Evolutionary conservation across 2,797 vertebrate genomes (phyloP), one percentile per base, ranked within the genome.

Genomic region (Dicrostonyx torquatus): DNA sequence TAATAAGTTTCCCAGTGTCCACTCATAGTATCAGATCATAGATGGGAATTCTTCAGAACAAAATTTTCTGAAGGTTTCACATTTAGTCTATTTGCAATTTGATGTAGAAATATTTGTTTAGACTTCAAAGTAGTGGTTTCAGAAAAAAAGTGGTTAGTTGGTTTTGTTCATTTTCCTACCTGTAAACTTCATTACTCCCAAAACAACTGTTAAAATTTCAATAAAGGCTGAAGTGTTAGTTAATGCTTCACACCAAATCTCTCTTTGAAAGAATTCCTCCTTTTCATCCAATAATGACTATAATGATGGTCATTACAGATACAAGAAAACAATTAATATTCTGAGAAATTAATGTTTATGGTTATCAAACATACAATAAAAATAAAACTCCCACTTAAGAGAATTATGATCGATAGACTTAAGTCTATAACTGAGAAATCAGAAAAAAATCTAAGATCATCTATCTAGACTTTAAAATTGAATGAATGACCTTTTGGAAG

Each of bases 191-290:
- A 78, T 93, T 40, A 77, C 3, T 95, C 37, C 87, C 34, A 70
- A 87, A 89, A 83, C 64, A 91, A 17, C 80, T 92, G 79, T 60
- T 94, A 94, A 89, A 96, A 86, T 93, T 55, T 84, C 89, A 91
- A 95, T 93, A 95, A 94, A 92, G 29, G 14, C 37, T 62, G 85
- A 90, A 73, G 55, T 24, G 11, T 85, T 94, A n/a, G 76, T 72
- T 72, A 84, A 87, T 43, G 14, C 3, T 91, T 73, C n/a, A 90
- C 10, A 29, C 64, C 50, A 86, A 92, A 87, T 91, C 8, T 50
- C 24, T 94, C 34, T 93, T 93, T 72, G 91, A 45, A 48, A 96
- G 26, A 9, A 75, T 58, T 0, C 5, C 2, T 50, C 17, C 62
- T 55, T 70, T 40, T 83, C 92, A 70, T 79, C 22, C 88, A 92